These are phyloP conservation scores for Motacilla tschutschensis DNA, from an alignment of 2,113 vertebrate species.

Conservation along the genomic window DNA sequence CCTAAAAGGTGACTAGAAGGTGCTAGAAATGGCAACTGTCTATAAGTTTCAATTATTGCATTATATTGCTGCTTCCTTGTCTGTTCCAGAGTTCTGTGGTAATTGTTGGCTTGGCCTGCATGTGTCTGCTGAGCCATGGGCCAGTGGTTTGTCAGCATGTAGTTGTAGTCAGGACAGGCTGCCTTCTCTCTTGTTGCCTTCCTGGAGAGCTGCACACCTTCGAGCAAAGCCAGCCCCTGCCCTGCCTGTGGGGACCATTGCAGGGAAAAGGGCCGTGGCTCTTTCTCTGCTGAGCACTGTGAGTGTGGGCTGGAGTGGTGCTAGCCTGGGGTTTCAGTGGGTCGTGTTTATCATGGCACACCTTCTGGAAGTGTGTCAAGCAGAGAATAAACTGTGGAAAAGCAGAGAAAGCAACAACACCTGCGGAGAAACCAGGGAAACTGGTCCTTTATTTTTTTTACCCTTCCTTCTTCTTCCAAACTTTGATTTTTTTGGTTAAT, in stretches of 20 bases:
- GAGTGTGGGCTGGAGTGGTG: not conserved
- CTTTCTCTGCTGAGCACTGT: not conserved
- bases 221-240: fast-evolving
- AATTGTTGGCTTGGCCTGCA: not conserved
- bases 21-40: not conserved
- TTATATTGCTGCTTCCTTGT: not conserved
- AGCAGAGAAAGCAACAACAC: not conserved
- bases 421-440: not conserved
- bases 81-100: not conserved
- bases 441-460: not conserved
- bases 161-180: fast-evolving
- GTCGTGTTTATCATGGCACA: fast-evolving
- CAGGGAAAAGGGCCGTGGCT: not conserved
- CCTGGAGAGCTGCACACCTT: not conserved
- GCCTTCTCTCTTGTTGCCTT: not conserved
- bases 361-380: not conserved
- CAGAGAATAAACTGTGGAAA: not conserved
- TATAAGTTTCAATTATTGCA: not conserved
- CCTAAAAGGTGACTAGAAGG: not conserved
- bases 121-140: not conserved
- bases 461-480: not conserved
- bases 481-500: not conserved
- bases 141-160: not conserved
- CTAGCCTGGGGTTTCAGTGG: not conserved
- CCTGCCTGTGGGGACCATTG: not conserved